Base-by-base conservation (phyloP, 37 sponge, comb jelly and placozoan species). In the Halisarca cf. caerulea region DNA sequence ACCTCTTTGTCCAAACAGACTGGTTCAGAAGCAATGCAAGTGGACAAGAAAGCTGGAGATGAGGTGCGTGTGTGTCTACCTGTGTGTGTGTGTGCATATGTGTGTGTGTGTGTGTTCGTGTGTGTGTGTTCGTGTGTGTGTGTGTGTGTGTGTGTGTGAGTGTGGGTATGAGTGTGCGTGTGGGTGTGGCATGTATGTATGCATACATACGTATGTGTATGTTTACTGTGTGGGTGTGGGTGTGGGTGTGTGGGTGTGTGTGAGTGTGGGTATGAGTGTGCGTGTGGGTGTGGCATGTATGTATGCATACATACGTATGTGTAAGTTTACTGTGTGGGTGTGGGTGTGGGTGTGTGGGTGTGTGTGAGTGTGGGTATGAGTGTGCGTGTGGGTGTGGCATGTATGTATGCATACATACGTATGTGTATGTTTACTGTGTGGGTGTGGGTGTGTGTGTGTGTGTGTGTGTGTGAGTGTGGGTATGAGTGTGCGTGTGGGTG, bases 1-100 rank as follows among this genome's bases (percentile, higher is more conserved):
- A 47, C 11, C 51, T 47, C 51, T 47, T 47, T n/a, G n/a, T n/a
- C 51, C 51, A 47, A 14, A 14, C 51, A 47, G 89, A 88, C 3
- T 79, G 80, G 89, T 60, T 84, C 37, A 89, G 84, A 39, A 85
- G 77, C 81, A 80, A 80, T 30, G 37, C 78, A 47, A 72, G 64
- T 61, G 30, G 64, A 61, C 24, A 23, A 23, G 30, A 61, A 27
- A 15, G 23, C 61, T 43, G 39, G 14, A 38, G 36, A 71, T 2
- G 81, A 70, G 66, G 84, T 79, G 57, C 72, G 84, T 70, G 64
- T 71, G 72, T 71, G 21, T 27, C 5, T 61, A 23, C 62, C 47
- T 40, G 53, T 41, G 40, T 39, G 39, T 32, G 39, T 80, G 60
- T n/a, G 61, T 35, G 36, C 18, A 39, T 28, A 11, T 59, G 32